A percentile compares a stretch with the other conserved stretches of the same genome.
Conservation (phyloP, 2,888 invertebrate genomes). For the Cataglyphis altisquamis region DNA sequence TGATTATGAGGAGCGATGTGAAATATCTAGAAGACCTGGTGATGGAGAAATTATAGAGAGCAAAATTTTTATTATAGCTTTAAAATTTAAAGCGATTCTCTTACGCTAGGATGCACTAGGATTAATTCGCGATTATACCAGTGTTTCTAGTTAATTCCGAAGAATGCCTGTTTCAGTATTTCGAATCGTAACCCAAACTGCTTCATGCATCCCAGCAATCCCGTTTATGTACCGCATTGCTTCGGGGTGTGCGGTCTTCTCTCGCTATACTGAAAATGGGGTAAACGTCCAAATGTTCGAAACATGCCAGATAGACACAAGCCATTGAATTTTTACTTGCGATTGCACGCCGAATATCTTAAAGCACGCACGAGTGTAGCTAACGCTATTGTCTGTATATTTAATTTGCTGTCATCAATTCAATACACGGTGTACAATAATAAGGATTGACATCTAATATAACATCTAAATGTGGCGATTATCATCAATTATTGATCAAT, state of each 20-base stretch:
- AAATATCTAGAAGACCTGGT: background rate
- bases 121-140: slow-evolving; percentile 17
- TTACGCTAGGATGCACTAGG: background rate
- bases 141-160: slow-evolving; percentile 25
- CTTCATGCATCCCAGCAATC: slow-evolving; percentile 50
- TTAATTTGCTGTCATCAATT: background rate
- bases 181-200: slow-evolving; percentile 24
- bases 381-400: background rate
- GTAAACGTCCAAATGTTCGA: slow-evolving; percentile 68
- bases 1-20: background rate
- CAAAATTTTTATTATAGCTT: slow-evolving; percentile 4
- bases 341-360: slow-evolving; percentile 60
- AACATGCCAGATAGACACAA: slow-evolving; percentile 65
- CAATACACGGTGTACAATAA: background rate
- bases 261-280: slow-evolving; percentile 69
- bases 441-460: background rate
- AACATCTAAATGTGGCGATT: no score
- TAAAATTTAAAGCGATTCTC: background rate
- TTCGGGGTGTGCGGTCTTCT: slow-evolving; percentile 74
- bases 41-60: background rate
- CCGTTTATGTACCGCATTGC: slow-evolving; percentile 77
- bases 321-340: slow-evolving; percentile 68
- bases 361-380: background rate
- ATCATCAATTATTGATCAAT: no score
- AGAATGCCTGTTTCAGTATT: slow-evolving; percentile 38